Evolutionary conservation across 2,113 vertebrate species (phyloP).

Genomic region (Epinephelus moara): DNA sequence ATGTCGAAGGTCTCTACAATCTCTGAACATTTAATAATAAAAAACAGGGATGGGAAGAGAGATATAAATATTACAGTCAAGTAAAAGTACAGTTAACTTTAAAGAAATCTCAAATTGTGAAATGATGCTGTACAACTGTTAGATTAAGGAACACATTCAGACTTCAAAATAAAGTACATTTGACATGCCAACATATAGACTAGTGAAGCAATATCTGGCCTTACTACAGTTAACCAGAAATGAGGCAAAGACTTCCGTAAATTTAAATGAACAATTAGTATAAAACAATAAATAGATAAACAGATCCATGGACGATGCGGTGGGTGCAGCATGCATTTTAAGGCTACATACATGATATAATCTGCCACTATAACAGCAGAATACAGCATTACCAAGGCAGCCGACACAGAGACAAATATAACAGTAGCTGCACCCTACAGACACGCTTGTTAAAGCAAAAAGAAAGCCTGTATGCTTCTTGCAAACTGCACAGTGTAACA

Average conservation of each 20-base stretch:
- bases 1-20: slow-evolving; percentile 10
- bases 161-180: background rate
- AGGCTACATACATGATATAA: background rate
- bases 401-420: background rate
- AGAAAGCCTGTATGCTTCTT: background rate
- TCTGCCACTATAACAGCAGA: background rate
- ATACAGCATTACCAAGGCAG: background rate
- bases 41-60: background rate
- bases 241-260: too few species aligned
- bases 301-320: background rate
- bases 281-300: background rate
- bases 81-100: background rate
- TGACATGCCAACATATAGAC: background rate
- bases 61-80: background rate
- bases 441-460: background rate
- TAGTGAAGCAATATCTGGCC: too few species aligned
- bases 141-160: too few species aligned
- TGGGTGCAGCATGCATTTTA: background rate
- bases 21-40: slow-evolving; percentile 3
- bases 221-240: background rate
- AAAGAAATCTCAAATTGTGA: too few species aligned
- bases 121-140: too few species aligned
- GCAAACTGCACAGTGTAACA: too few species aligned
- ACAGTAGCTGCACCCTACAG: background rate
- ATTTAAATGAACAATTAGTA: too few species aligned